A percentile compares a stretch with the other conserved stretches of the same genome.
Evolutionary conservation across 92 coral and sea anemone species (phyloP).

Genomic region (Muricea muricata): DNA sequence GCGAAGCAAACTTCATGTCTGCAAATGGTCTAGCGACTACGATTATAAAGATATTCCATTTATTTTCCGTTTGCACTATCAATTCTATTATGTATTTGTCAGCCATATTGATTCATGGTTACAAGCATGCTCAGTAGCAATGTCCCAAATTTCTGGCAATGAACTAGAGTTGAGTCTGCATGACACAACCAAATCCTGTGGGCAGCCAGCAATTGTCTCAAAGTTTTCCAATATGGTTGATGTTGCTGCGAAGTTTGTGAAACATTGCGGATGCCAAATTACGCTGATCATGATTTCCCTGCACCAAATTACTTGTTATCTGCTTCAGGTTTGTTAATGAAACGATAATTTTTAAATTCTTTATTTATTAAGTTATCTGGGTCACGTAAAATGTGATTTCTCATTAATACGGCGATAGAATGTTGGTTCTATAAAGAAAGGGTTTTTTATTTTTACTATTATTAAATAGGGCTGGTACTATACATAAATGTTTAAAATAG

Average conservation of each 20-base stretch:
- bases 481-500: too few relatives aligned
- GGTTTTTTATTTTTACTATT: too few relatives aligned
- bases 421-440: too few relatives aligned
- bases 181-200: neutral
- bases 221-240: neutral
- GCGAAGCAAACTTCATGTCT: neutral
- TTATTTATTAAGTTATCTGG: neutral
- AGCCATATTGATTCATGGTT: too few relatives aligned
- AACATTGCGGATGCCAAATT: slow-evolving; percentile 11
- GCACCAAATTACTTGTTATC: slow-evolving; percentile 39
- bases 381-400: neutral
- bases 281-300: slow-evolving; percentile 34
- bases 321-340: slow-evolving; percentile 22
- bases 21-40: neutral
- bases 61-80: neutral
- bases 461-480: too few relatives aligned
- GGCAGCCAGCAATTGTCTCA: neutral
- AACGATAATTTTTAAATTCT: neutral
- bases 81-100: neutral
- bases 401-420: too few relatives aligned
- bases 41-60: neutral
- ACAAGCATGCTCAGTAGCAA: slow-evolving; percentile 16
- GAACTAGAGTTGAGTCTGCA: too few relatives aligned
- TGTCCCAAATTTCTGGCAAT: slow-evolving; percentile 21
- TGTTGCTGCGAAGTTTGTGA: neutral